These are phyloP conservation scores for Danaus chrysippus DNA, from an alignment of 2,888 invertebrate genomes.

Conservation along the genomic window DNA sequence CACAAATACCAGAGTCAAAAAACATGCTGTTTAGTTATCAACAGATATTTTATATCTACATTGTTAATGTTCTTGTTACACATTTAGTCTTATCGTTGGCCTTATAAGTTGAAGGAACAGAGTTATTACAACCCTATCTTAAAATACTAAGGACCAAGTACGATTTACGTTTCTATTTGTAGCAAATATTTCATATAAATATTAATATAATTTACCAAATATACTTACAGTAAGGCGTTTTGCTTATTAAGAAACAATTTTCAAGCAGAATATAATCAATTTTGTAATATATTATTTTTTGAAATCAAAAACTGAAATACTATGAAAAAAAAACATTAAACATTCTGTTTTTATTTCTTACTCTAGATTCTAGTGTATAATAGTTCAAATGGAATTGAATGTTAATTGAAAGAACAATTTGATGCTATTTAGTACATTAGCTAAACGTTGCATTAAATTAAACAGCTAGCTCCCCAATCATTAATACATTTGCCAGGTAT, in stretches of 20 bases:
- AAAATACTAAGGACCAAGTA: conserved; percentile 16
- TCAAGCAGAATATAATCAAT: no score
- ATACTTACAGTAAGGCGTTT: neutral
- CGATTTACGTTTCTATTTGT: conserved; percentile 17
- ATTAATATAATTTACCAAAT: neutral
- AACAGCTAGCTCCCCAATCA: neutral
- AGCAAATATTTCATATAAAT: neutral
- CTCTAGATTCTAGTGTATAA: no score
- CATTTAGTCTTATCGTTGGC: conserved; percentile 32
- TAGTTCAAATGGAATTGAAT: neutral
- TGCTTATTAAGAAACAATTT: neutral
- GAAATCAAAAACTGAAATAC: neutral
- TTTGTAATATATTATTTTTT: neutral
- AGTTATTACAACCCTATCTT: conserved; percentile 28
- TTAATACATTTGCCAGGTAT: neutral
- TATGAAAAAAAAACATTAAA: neutral
- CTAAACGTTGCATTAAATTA: conserved; percentile 6
- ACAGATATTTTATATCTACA: conserved; percentile 30
- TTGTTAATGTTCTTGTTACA: conserved; percentile 32
- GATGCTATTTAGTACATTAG: neutral
- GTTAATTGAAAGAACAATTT: neutral
- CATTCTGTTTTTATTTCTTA: neutral
- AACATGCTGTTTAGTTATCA: conserved; percentile 19
- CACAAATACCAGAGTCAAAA: conserved; percentile 11
- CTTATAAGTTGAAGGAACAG: conserved; percentile 33